A percentile compares a stretch with the other conserved stretches of the same genome.
phyloP scores from a whole-genome alignment of 2,797 vertebrate species.

The Staurois parvus region DNA sequence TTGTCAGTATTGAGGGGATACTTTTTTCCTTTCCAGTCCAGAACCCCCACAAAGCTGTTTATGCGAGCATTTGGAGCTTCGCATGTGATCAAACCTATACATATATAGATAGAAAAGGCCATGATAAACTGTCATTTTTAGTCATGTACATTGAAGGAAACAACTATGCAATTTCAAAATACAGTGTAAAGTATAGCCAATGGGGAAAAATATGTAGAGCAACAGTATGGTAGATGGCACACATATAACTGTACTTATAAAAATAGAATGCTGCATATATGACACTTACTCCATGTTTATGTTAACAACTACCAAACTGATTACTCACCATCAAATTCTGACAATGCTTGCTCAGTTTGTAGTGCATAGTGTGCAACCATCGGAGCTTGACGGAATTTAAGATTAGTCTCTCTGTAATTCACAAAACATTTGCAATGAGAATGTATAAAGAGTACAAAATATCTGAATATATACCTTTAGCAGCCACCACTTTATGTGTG shows the following conservation, averaged over 20 bases:
- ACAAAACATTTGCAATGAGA: not conserved
- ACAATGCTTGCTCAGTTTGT: conserved; percentile 6
- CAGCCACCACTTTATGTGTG: too few relatives aligned
- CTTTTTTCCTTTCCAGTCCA: conserved; percentile 74
- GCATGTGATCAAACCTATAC: conserved; percentile 68
- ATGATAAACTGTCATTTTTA: too few relatives aligned
- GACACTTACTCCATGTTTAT: too few relatives aligned
- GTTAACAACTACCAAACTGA: not conserved
- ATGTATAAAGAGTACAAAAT: too few relatives aligned
- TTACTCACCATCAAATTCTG: conserved; percentile 40
- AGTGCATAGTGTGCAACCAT: conserved; percentile 4
- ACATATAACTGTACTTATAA: too few relatives aligned
- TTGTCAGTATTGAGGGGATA: conserved; percentile 76
- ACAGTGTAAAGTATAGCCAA: too few relatives aligned
- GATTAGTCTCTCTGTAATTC: conserved; percentile 35
- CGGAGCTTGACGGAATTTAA: conserved; percentile 17
- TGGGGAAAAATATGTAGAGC: too few relatives aligned
- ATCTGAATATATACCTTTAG: too few relatives aligned
- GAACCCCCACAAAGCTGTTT: conserved; percentile 79
- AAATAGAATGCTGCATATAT: too few relatives aligned
- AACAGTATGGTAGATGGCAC: too few relatives aligned
- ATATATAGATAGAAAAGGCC: not conserved
- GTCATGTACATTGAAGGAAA: too few relatives aligned
- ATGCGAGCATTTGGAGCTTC: conserved; percentile 81
- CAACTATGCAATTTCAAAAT: too few relatives aligned